Evolutionary conservation across 2,113 vertebrate genomes (phyloP), one percentile per base, ranked within the genome.

Genomic region (Coturnix japonica): DNA sequence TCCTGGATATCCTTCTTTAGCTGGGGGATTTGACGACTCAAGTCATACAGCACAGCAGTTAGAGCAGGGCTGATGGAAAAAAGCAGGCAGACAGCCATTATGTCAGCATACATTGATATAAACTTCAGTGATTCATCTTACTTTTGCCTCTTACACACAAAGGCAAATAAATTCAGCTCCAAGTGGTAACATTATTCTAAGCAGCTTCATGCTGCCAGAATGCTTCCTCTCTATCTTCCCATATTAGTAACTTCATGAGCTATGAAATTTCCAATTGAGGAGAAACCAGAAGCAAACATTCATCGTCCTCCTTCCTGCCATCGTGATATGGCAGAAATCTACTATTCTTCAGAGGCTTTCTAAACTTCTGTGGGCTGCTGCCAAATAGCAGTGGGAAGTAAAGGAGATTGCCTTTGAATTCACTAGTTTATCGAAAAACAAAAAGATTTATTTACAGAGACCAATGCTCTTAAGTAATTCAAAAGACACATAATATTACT

Each of bases 1-100:
- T 99, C 99, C 96, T 99, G 99, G 95, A 99, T 99, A 91, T 99
- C 99, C 91, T 99, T 99, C 98, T 99, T 99, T 89, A 99, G 96
- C 97, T 98, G 99, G 0, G 99, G 99, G 95, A 99, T 99, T 97
- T 99, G 99, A 14, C 99, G 98, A 93, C 99, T 99, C 97, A 99
- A 96, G 98, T 99, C 99, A 0, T 99, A 99, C 33, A 99, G 98
- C 78, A 99, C 99, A 4, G 99, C 98, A 0, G 99, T 99, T 67
- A 99, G 96, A 13, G 99, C 99, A 53, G 99, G 99, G 95, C 99
- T 99, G 89, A n/a, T 21, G 87, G 46, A 23, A 82, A 91, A 44
- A 87, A 70, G 14, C n/a, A 75, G 76, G n/a, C 5, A 89, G 70
- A 75, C 1, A 83, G 2, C 63, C 37, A 41, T 60, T 8, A 71